Evolutionary conservation across 2,797 vertebrate species (phyloP), one percentile per base, ranked within the genome.

Genomic region (Lemur catta): DNA sequence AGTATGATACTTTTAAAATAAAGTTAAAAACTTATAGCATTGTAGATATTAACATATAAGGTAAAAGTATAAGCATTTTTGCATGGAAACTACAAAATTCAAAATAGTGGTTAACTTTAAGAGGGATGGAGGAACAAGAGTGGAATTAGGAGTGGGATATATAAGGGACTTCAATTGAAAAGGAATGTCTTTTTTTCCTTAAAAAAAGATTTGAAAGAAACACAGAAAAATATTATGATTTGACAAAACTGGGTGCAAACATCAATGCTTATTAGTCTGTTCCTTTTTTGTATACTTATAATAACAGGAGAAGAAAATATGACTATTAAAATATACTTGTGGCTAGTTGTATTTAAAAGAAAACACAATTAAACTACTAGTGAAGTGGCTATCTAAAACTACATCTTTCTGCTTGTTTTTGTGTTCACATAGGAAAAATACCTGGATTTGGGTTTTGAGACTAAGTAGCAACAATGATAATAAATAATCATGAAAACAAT

Each of bases 401-500:
- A 35, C 65, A 26, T 86, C 59, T 75, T 75, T 26, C 22, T 75
- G 33, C 30, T 81, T 81, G 14, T 50, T 46, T 96, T 92, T 61
- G n/a, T 80, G 41, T 76, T 89, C 43, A 43, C 38, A 5, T 59
- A 52, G 74, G 41, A 79, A 95, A 89, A 86, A 33, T 4, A 48
- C 9, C 15, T 57, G 20, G 57, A 41, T 63, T 80, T 50, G 57
- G 43, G 9, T 52, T 92, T 89, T 71, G 46, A 91, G 69, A 72
- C 43, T 80, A 92, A 79, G 63, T 57, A 59, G 57, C 59, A 91
- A 41, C 55, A 87, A 63, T 79, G 55, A 52, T 20, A 88, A 90
- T 91, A 52, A 93, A 28, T 41, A 91, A 61, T 81, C 81, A 81
- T 72, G 33, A 91, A 93, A 96, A 94, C 87, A 89, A 80, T 91